Evolutionary conservation across 2,113 vertebrate species (phyloP).

Genomic region (Phalacrocorax pelagicus): DNA sequence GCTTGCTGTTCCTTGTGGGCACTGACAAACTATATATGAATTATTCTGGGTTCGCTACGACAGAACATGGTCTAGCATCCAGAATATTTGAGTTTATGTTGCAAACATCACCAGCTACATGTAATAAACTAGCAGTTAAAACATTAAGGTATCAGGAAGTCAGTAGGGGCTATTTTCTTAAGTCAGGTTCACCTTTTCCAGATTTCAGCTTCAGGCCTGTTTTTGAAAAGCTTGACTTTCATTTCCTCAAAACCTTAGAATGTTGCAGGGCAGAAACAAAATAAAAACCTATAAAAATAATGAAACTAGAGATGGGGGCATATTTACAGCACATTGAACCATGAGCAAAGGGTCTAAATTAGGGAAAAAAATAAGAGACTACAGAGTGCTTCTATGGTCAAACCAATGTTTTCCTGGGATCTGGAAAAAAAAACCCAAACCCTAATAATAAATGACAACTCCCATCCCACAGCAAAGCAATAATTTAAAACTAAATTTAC

Average conservation of each 20-base stretch:
- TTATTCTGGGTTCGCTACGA: background rate
- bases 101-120: background rate
- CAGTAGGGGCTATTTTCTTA: background rate
- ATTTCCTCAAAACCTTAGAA: background rate
- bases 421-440: background rate
- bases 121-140: background rate
- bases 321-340: background rate
- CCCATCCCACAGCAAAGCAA: constrained; percentile 72
- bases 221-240: background rate
- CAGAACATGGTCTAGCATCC: background rate
- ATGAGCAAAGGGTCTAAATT: background rate
- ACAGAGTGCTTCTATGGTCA: constrained; percentile 20
- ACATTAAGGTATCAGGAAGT: background rate
- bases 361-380: constrained; percentile 32
- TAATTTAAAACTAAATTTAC: constrained; percentile 83
- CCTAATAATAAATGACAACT: constrained; percentile 71
- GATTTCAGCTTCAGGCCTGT: background rate
- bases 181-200: background rate
- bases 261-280: background rate
- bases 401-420: constrained; percentile 50
- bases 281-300: background rate
- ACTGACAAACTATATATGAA: background rate
- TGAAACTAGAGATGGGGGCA: background rate
- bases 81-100: background rate
- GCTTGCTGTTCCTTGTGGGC: background rate